Base-by-base conservation (phyloP, 2,113 vertebrate genomes). In the Rhabdomys dilectus region DNA sequence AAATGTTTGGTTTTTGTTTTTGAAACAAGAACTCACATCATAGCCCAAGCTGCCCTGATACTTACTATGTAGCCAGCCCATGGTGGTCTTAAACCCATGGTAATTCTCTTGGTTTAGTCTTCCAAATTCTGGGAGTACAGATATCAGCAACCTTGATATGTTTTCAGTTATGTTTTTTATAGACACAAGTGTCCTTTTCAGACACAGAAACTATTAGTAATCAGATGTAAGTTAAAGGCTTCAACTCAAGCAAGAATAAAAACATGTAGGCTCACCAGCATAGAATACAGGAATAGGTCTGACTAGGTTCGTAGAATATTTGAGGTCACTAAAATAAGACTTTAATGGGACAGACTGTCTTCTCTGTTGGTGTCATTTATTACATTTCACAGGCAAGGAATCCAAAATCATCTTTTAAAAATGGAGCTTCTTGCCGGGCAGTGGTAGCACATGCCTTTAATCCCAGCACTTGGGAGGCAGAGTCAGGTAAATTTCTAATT, bases 241-340 rank as follows among this genome's bases (percentile, higher is more conserved):
- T 96, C 85, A 73, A 87, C 88, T 92, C 90, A 70, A 95, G 70
- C 80, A 93, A 85, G 66, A 85, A 64, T 95, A 51, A 70, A 56
- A 21, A 75, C 5, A 90, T 53, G 5, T 26, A 85, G 53, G 26
- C 7, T 75, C 42, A 84, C 17, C 82, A 76, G 68, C 34, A 87
- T 87, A 66, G 80, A 86, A 26, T 62, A 77, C 91, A 36, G 82
- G 76, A n/a, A 81, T 36, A 73, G 78, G 26, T 78, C 24, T 96
- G 70, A 85, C 15, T 60, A 82, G 19, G 45, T 39, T 96, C 84
- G 56, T 42, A 51, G 85, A 90, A 68, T n/a, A 9, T 85, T 76
- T 92, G 53, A 1, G 53, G 51, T 92, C 58, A 84, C 39, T 92
- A 42, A 91, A 39, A 34, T 72, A 81, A 97, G 26, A 76, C 34